Percentiles rank a stretch among this genome's conserved stretches.
phyloP scores from a whole-genome alignment of 2,113 vertebrate species.

The Eulemur rufifrons region DNA sequence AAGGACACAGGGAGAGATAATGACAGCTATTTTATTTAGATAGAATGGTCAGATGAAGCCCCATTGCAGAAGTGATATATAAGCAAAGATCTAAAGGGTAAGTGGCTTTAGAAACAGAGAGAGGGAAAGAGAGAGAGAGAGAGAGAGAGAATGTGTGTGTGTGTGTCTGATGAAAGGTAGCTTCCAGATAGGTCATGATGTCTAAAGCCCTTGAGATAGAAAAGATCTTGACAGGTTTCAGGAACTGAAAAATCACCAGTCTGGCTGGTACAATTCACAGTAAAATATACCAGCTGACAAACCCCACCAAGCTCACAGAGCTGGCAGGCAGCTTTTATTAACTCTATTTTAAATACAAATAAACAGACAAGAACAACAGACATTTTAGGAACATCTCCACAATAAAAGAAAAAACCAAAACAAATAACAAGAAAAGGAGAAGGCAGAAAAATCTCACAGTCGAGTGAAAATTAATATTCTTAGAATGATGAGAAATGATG shows the following conservation, averaged over 20 bases:
- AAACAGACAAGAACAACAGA: neutral
- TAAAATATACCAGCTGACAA: neutral
- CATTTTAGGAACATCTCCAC: neutral
- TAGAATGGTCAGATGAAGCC: neutral
- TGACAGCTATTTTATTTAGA: neutral
- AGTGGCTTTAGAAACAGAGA: neutral
- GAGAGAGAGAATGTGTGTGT: too few species aligned
- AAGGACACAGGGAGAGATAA: neutral
- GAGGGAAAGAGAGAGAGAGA: neutral
- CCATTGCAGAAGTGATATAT: neutral
- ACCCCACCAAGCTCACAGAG: neutral
- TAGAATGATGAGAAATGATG: neutral
- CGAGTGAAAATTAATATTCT: neutral
- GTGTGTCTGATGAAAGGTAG: too few species aligned
- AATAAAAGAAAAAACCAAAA: neutral
- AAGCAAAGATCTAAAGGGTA: neutral
- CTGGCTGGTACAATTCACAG: neutral
- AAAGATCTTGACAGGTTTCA: neutral
- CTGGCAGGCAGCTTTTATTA: neutral
- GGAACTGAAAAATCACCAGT: neutral
- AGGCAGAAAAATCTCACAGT: neutral
- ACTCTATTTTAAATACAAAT: slow-evolving; percentile 1
- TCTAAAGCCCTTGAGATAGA: neutral
- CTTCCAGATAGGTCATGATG: neutral
- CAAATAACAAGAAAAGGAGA: neutral